Percentiles rank a stretch among this genome's conserved stretches.
phyloP scores from a whole-genome alignment of 2,888 invertebrate genomes.

The Cephus pygmeus region DNA sequence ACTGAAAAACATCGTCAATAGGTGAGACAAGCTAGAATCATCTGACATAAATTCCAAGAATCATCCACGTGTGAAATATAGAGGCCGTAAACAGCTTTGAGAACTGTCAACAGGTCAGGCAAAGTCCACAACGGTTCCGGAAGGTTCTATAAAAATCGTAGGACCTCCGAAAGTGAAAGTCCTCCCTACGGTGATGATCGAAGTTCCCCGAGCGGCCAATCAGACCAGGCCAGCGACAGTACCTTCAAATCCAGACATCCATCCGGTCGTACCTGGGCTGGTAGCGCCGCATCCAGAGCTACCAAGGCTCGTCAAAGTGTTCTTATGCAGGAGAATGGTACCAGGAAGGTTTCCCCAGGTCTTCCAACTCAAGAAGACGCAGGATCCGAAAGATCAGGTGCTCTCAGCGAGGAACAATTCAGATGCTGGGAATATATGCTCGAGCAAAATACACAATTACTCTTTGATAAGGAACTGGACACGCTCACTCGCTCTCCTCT shows the following conservation, averaged over 20 bases:
- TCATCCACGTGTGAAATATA: background rate
- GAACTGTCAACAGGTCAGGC: conserved; percentile 34
- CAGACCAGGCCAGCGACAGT: conserved; percentile 74
- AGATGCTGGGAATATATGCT: conserved; percentile 95
- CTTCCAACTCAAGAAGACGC: conserved; percentile 70
- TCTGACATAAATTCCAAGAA: background rate
- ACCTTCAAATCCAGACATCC: conserved; percentile 57
- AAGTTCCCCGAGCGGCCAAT: conserved; percentile 88
- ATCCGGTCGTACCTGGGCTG: conserved; percentile 55
- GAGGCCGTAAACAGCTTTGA: background rate
- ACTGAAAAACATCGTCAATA: conserved; percentile 55
- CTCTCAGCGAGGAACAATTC: conserved; percentile 83
- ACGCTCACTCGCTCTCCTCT: conserved; percentile 72
- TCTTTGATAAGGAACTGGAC: conserved; percentile 89
- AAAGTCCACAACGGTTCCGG: conserved; percentile 46
- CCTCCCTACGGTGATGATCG: conserved; percentile 72
- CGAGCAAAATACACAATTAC: conserved; percentile 88
- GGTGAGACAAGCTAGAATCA: conserved; percentile 24
- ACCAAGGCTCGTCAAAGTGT: conserved; percentile 54
- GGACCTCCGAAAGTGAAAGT: conserved; percentile 45
- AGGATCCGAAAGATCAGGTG: conserved; percentile 61
- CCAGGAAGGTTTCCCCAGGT: conserved; percentile 48
- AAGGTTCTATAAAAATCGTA: conserved; percentile 50
- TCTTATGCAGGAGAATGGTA: conserved; percentile 56
- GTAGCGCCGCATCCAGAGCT: conserved; percentile 51